phyloP scores from a whole-genome alignment of 2,888 invertebrate species.

The Tipula confusa region DNA sequence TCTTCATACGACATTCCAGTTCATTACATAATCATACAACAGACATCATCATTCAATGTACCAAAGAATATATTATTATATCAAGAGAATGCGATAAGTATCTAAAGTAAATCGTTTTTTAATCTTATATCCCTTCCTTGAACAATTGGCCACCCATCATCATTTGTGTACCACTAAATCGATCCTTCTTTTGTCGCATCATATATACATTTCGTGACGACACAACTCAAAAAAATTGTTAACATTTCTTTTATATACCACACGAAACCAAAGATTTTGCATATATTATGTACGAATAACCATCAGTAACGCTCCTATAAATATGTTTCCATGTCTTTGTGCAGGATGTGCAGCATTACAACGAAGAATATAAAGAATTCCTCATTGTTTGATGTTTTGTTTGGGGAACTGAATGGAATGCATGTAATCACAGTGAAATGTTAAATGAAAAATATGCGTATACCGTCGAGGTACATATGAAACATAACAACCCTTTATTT shows the following conservation, averaged over 20 bases:
- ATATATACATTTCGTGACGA: not conserved
- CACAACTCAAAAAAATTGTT: not conserved
- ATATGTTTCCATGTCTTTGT: not conserved
- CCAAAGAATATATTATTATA: not conserved
- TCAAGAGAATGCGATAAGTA: not conserved
- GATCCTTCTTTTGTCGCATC: not conserved
- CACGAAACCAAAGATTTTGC: not conserved
- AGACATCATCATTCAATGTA: slow-evolving; percentile 15
- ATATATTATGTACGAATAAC: not conserved
- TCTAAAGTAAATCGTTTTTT: not conserved
- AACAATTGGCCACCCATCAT: not conserved
- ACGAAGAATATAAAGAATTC: too few relatives aligned
- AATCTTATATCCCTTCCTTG: not conserved
- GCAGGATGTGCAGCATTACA: too few relatives aligned
- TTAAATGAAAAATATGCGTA: too few relatives aligned
- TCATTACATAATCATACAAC: not conserved
- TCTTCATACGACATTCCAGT: not conserved
- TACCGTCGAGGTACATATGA: not conserved
- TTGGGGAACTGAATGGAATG: not conserved
- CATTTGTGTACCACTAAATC: not conserved
- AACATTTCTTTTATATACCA: not conserved
- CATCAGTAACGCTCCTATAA: not conserved
- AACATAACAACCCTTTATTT: not conserved
- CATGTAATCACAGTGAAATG: not conserved
- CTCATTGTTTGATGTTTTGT: not conserved